A percentile compares a stretch with the other conserved stretches of the same genome.
Evolutionary conservation across 2,797 vertebrate genomes (phyloP).

Genomic region (Xiphorhynchus erythropygius): DNA sequence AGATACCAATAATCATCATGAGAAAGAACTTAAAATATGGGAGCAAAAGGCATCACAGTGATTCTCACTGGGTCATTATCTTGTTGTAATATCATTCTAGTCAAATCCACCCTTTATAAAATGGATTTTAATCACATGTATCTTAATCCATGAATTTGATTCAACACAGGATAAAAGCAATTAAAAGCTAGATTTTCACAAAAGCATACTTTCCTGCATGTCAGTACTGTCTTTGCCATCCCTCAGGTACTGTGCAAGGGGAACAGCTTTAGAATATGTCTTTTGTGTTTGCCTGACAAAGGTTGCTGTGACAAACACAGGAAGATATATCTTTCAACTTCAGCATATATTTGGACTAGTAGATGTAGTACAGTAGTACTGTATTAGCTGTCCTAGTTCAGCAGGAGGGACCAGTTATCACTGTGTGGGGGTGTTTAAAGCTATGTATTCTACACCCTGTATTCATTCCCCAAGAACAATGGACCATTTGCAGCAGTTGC

Average conservation of each 20-base stretch:
- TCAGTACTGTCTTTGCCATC: neutral
- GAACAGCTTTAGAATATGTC: neutral
- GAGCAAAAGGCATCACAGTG: neutral
- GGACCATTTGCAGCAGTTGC: too few relatives aligned
- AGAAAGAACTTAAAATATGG: neutral
- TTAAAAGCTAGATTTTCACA: neutral
- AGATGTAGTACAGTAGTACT: too few relatives aligned
- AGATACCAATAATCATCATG: neutral
- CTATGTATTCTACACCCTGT: too few relatives aligned
- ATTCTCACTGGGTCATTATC: neutral
- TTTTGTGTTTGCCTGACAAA: neutral
- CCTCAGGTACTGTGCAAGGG: neutral
- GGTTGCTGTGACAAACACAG: neutral
- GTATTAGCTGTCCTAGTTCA: too few relatives aligned
- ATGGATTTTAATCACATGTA: neutral
- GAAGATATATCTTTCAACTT: neutral
- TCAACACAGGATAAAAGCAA: neutral
- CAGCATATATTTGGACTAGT: neutral
- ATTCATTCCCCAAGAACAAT: too few relatives aligned
- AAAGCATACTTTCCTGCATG: neutral
- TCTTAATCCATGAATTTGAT: neutral
- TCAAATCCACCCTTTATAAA: neutral
- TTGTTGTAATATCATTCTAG: neutral
- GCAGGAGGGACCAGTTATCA: too few relatives aligned
- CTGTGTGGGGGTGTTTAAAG: too few relatives aligned